Evolutionary conservation across 2,113 vertebrate genomes (phyloP).

Genomic region (Sinocyclocheilus anophthalmus): DNA sequence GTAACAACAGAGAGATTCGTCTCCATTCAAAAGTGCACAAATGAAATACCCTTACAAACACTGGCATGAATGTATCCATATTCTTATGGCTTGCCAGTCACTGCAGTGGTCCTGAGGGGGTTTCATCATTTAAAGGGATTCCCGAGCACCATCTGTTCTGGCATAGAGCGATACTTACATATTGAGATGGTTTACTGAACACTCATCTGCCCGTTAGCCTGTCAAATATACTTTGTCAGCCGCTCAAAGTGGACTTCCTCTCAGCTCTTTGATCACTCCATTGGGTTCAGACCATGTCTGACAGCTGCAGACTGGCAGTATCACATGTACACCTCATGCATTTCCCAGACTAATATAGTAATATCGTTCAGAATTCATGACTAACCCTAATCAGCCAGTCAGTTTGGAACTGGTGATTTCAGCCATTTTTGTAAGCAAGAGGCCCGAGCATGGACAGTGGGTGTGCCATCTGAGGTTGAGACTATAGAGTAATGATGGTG

Average conservation of each 20-base stretch:
- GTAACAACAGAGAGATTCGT: not conserved
- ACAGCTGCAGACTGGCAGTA: not conserved
- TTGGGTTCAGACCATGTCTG: conserved; percentile 4
- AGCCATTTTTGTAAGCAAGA: not conserved
- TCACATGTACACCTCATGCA: conserved; percentile 11
- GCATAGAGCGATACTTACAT: conserved; percentile 10
- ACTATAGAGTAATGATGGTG: not conserved
- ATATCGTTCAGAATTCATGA: conserved; percentile 12
- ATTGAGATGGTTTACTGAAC: conserved; percentile 43
- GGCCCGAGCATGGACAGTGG: not conserved
- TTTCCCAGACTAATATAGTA: not conserved
- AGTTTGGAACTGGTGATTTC: not conserved
- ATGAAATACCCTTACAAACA: not conserved
- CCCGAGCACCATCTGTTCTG: conserved; percentile 24
- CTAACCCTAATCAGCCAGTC: too few relatives aligned
- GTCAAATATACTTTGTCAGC: conserved; percentile 31
- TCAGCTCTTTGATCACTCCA: not conserved
- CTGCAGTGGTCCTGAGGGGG: not conserved
- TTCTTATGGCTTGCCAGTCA: not conserved
- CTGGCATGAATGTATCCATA: not conserved
- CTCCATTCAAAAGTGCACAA: not conserved
- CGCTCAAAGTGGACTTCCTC: conserved; percentile 25
- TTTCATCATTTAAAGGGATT: conserved; percentile 13
- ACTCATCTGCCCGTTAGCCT: conserved; percentile 21
- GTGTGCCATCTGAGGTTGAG: not conserved